A percentile compares a stretch with the other conserved stretches of the same genome.
phyloP scores from a whole-genome alignment of 2,797 vertebrate species.

The Anniella stebbinsi region DNA sequence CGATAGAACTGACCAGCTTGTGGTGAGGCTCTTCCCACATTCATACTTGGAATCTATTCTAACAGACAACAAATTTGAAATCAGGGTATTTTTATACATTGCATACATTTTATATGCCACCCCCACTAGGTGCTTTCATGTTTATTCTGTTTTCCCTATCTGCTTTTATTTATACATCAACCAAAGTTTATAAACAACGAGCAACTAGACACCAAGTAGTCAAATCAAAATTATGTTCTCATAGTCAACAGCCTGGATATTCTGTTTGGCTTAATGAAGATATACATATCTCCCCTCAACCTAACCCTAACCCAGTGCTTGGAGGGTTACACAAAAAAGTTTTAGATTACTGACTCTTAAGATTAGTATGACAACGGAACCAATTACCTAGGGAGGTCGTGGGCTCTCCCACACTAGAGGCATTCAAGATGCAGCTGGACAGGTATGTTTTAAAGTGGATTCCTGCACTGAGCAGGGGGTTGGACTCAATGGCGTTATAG shows the following conservation, averaged over 20 bases:
- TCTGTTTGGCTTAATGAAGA: background rate
- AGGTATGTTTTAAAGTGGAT: no score
- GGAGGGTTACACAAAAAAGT: background rate
- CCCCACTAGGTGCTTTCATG: background rate
- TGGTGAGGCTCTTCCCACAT: background rate
- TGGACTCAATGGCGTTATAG: no score
- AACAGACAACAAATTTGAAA: background rate
- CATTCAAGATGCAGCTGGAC: no score
- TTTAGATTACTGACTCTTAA: no score
- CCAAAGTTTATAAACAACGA: background rate
- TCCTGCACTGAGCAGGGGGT: no score
- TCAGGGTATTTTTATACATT: background rate
- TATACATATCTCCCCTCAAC: background rate
- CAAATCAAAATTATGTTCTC: background rate
- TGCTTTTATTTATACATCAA: background rate
- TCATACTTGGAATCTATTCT: background rate
- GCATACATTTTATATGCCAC: background rate
- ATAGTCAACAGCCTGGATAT: background rate
- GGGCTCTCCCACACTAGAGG: no score
- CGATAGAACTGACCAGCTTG: background rate
- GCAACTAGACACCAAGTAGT: background rate
- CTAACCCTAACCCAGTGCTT: no score
- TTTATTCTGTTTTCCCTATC: background rate
- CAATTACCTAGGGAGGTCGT: no score
- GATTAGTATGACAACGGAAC: no score